These are phyloP conservation scores for Synaphobranchus kaupii DNA, from an alignment of 2,797 vertebrate species.

Conservation along the genomic window DNA sequence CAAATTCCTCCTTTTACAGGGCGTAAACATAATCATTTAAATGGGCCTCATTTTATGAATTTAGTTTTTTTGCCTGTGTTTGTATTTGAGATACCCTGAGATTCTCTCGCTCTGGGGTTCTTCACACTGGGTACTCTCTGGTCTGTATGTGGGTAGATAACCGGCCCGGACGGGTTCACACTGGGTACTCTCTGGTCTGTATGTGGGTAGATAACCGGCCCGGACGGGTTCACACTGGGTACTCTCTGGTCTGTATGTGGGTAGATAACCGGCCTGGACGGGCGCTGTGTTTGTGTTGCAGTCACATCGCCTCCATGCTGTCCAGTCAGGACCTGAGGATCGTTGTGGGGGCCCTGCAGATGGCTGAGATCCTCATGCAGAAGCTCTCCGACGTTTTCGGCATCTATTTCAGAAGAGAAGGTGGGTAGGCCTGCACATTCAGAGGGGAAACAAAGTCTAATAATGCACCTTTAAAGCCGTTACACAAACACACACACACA, in stretches of 20 bases:
- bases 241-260: too few species aligned
- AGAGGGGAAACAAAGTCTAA: too few species aligned
- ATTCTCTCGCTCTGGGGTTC: too few species aligned
- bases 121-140: too few species aligned
- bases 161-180: not conserved
- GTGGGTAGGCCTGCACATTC: conserved; percentile 58
- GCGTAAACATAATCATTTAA: too few species aligned
- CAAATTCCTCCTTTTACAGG: too few species aligned
- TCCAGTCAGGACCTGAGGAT: conserved; percentile 99
- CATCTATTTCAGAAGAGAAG: conserved; percentile 99
- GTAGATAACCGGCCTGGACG: not conserved
- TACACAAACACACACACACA: conserved; percentile 19
- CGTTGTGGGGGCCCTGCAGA: conserved; percentile 98
- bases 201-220: not conserved
- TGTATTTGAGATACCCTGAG: too few species aligned
- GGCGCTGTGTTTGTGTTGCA: conserved; percentile 61
- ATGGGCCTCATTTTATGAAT: too few species aligned
- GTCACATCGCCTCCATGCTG: conserved; percentile 99
- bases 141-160: not conserved
- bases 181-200: too few species aligned
- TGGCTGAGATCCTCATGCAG: conserved; percentile 99
- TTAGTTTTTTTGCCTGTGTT: too few species aligned
- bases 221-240: not conserved
- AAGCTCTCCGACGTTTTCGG: conserved; percentile 98
- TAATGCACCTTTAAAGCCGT: not conserved